Conservation (phyloP, 2,113 vertebrate species). For the Arothron firmamentum region DNA sequence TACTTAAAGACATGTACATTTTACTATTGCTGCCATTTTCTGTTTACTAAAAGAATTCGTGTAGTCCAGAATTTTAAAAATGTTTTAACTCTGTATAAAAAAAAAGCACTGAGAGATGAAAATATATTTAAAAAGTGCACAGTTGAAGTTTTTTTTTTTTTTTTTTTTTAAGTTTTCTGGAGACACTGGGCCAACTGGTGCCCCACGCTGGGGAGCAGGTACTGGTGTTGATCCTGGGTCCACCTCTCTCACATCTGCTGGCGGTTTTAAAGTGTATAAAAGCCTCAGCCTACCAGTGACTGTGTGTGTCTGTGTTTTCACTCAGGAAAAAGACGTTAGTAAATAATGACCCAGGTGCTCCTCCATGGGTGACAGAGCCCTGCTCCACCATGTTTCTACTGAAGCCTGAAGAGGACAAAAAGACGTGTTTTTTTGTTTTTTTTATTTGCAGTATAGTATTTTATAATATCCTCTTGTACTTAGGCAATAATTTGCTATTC, state of each 20-base stretch:
- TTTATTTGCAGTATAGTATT: no score
- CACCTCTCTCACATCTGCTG: neutral
- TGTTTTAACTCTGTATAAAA: slow-evolving; percentile 38
- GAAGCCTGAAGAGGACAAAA: no score
- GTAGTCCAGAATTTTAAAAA: slow-evolving; percentile 34
- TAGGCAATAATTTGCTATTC: no score
- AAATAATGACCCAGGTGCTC: no score
- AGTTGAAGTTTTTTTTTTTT: slow-evolving; percentile 8
- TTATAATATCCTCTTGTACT: no score
- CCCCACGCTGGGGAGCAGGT: neutral
- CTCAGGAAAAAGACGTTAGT: no score
- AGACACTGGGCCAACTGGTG: slow-evolving; percentile 16
- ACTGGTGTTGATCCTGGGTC: no score
- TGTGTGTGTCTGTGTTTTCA: no score
- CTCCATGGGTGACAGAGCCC: no score
- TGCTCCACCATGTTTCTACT: no score
- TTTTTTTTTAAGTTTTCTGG: neutral
- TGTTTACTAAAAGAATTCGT: slow-evolving; percentile 42
- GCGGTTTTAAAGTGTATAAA: neutral
- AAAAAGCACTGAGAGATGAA: slow-evolving; percentile 18
- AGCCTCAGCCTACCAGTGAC: no score
- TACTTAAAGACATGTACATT: slow-evolving; percentile 36
- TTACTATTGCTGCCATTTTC: slow-evolving; percentile 36
- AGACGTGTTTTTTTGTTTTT: no score
- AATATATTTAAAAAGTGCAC: slow-evolving; percentile 26